Base-by-base conservation (phyloP, 2,113 vertebrate genomes). In the Isichthys henryi region DNA sequence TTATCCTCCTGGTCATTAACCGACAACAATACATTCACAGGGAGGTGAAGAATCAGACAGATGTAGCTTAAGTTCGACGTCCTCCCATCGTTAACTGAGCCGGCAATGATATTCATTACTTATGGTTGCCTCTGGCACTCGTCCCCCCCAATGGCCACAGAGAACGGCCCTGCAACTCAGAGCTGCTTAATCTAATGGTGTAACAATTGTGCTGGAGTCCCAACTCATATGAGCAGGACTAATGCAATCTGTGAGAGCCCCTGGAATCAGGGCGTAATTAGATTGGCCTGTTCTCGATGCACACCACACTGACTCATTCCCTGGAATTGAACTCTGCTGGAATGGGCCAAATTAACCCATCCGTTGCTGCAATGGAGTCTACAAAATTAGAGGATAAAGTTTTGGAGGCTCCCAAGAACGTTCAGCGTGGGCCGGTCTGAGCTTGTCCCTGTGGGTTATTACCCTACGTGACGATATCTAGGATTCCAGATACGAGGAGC, bases 191-290 rank as follows among this genome's bases (percentile, higher is more conserved):
- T 91, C 90, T 92, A 92, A 91, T 93, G 77, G 86, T 53, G 66
- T 74, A 89, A 88, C 89, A 90, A 89, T 89, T 58, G 88, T 86
- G 50, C 88, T 43, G 74, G 15, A 66, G 88, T 89, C 89, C 88
- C 35, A 46, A 85, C 88, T 66, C 87, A 88, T 90, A 88, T 91
- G 91, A 90, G 90, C 85, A 89, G 88, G 90, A 89, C 90, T 92
- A 93, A 92, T 92, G 89, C 89, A 92, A 92, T 93, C 91, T 90
- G 89, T 62, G 90, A 58, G 88, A 90, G 91, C 87, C 27, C 88
- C 90, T 92, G 92, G 92, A 92, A 92, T 92, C 89, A 90, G 89
- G 87, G 74, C 4, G 88, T 93, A 92, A 93, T 92, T 92, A 82
- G 90, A 92, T 92, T 91, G 90, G 66, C 87, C 90, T 89, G 90